Conservation (phyloP, 2,888 invertebrate species). For the Plebejus argus region DNA sequence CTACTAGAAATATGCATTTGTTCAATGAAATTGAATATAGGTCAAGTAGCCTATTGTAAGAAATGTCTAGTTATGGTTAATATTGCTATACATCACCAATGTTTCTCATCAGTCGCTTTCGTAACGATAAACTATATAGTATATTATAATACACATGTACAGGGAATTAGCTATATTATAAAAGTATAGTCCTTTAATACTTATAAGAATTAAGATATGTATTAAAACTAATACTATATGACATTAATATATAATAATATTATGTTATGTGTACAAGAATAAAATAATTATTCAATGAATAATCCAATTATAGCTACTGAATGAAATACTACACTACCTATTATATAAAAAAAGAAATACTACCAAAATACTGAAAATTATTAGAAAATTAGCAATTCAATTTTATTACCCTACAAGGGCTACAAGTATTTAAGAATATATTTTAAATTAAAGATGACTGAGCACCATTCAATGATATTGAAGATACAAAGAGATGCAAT, state of each 20-base stretch:
- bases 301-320: background rate
- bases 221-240: conserved; percentile 4
- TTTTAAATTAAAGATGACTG: background rate
- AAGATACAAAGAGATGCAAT: background rate
- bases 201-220: conserved; percentile 1
- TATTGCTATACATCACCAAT: conserved; percentile 52
- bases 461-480: background rate
- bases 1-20: no score
- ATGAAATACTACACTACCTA: no score
- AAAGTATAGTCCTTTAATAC: background rate
- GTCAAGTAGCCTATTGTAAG: no score
- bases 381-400: background rate
- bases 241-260: conserved; percentile 1
- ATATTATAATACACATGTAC: conserved; percentile 55
- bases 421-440: background rate
- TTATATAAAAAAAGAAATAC: background rate
- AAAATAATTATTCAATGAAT: background rate
- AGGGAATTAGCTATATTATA: conserved; percentile 40
- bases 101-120: conserved; percentile 62
- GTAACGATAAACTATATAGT: conserved; percentile 53
- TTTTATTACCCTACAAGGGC: background rate
- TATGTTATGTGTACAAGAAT: background rate
- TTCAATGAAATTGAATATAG: no score
- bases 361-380: background rate
- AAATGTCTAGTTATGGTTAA: conserved; percentile 24